Percentiles rank a stretch among this genome's conserved stretches.
Conservation (phyloP, 2,113 vertebrate species). For the Bubo bubo region DNA sequence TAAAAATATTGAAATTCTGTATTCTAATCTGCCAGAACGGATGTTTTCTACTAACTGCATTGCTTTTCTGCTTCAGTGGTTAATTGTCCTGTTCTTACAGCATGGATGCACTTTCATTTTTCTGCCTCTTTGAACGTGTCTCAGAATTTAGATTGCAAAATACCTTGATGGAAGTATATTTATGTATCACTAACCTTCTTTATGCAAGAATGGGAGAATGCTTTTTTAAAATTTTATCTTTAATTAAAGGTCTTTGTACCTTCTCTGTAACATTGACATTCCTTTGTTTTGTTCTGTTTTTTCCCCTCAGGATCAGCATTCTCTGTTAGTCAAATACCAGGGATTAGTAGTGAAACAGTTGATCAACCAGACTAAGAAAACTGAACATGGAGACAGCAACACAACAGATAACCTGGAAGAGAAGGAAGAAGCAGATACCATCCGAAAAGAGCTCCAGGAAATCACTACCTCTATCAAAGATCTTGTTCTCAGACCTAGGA, state of each 20-base stretch:
- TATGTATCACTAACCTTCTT: background rate
- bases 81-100: background rate
- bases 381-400: slow-evolving; percentile 72
- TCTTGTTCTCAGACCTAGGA: slow-evolving; percentile 85
- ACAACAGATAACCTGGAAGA: slow-evolving; percentile 55
- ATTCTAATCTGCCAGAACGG: background rate
- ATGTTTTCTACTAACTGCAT: background rate
- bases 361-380: slow-evolving; percentile 82
- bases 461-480: slow-evolving; percentile 86
- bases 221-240: background rate
- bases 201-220: background rate
- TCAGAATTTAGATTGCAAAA: background rate
- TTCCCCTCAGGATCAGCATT: slow-evolving; percentile 86
- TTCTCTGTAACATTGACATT: background rate
- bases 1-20: background rate
- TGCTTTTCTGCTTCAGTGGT: background rate
- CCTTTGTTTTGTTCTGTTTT: background rate
- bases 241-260: background rate
- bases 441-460: slow-evolving; percentile 82
- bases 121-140: background rate
- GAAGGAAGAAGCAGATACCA: slow-evolving; percentile 66
- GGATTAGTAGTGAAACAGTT: slow-evolving; percentile 92
- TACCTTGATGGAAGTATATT: background rate
- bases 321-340: slow-evolving; percentile 86
- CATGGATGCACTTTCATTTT: background rate